Percentiles rank a stretch among this genome's conserved stretches.
Evolutionary conservation across 2,113 vertebrate genomes (phyloP).

Genomic region (Hippolais icterina): DNA sequence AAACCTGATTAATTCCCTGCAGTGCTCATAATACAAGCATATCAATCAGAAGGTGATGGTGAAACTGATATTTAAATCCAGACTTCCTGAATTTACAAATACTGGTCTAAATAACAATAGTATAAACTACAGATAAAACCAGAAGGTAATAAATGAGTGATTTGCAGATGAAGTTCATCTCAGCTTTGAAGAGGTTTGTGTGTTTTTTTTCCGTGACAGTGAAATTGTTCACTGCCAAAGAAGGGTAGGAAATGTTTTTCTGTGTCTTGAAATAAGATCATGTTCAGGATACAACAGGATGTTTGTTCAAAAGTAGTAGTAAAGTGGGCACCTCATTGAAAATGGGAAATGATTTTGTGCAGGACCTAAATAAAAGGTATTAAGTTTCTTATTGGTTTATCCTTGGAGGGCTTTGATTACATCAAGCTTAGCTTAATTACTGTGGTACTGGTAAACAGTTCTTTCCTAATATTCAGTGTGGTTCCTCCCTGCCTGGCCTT

Average conservation of each 20-base stretch:
- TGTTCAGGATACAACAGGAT: neutral
- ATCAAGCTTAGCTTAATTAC: neutral
- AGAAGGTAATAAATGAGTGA: neutral
- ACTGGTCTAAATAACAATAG: neutral
- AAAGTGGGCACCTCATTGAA: neutral
- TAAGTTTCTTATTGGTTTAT: neutral
- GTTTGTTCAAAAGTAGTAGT: neutral
- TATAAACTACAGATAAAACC: neutral
- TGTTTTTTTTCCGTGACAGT: neutral
- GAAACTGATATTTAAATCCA: neutral
- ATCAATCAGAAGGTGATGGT: neutral
- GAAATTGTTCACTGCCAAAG: neutral
- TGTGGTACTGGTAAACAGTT: neutral
- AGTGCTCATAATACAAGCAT: neutral
- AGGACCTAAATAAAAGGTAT: neutral
- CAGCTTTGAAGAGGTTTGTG: neutral
- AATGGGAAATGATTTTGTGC: neutral
- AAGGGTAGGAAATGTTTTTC: neutral
- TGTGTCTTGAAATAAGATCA: neutral
- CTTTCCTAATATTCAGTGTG: neutral
- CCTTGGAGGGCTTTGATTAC: neutral
- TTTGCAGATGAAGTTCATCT: neutral
- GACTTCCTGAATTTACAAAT: neutral
- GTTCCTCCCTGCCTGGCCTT: neutral
- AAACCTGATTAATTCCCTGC: neutral